Evolutionary conservation across 2,113 vertebrate genomes (phyloP).

Genomic region (Platysternon megacephalum): DNA sequence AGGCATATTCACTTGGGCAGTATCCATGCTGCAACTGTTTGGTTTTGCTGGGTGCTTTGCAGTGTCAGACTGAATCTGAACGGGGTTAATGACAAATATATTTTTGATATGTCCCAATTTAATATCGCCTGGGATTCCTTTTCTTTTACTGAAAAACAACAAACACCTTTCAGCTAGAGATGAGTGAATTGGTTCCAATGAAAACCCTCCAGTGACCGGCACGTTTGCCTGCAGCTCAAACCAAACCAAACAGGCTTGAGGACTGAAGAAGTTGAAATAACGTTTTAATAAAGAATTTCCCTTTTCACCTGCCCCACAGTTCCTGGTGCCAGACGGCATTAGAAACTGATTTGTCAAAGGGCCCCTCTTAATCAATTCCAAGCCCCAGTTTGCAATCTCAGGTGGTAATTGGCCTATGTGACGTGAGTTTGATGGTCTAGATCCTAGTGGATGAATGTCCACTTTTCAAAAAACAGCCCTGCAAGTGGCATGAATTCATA

Average conservation of each 20-base stretch:
- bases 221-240: background rate
- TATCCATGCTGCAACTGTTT: too few relatives aligned
- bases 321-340: background rate
- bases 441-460: background rate
- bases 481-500: background rate
- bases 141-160: background rate
- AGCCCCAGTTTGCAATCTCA: background rate
- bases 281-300: background rate
- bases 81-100: too few relatives aligned
- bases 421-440: background rate
- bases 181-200: background rate
- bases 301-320: background rate
- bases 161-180: background rate
- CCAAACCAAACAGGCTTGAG: background rate
- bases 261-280: background rate
- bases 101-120: too few relatives aligned
- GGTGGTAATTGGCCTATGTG: background rate
- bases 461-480: background rate
- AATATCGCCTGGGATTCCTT: too few relatives aligned
- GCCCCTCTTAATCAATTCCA: background rate
- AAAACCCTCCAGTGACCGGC: background rate
- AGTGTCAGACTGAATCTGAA: too few relatives aligned
- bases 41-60: too few relatives aligned
- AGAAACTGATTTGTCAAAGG: background rate
- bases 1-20: background rate